Base-by-base conservation (phyloP, 2,113 vertebrate genomes). In the Aldabrachelys gigantea region DNA sequence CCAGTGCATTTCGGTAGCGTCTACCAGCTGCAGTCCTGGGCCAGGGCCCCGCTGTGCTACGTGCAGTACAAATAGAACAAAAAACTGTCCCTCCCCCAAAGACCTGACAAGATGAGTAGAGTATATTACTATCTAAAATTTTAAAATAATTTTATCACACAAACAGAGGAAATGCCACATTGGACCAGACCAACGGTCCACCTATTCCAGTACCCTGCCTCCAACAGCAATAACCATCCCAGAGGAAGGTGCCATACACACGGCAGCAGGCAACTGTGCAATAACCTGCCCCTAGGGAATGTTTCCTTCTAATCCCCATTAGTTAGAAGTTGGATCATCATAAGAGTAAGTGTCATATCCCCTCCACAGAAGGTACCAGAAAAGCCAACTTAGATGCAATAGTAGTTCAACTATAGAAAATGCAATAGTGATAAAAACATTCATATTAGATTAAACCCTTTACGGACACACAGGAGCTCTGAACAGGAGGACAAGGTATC, bases 291-390 rank as follows among this genome's bases (percentile, higher is more conserved):
- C 7, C 14, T 7, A n/a, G 35, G 35, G 35, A 19, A 69, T 19
- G 35, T 69, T 69, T 69, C 35, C 16, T 69, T 69, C 35, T 69
- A 35, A 69, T 7, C 35, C 62, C 17, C 35, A 19, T n/a, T n/a
- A 17, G 62, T 8, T 35, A 69, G 14, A 69, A 35, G 31, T 35
- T 69, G 31, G 62, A 69, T 65, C 8, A 65, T n/a, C 62, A n/a
- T n/a, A n/a, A 19, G 8, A 35, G 5, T n/a, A 69, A 76, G 38
- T 11, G 38, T 38, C n/a, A 44, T 24, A 44, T 12, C 3, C 38
- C 72, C n/a, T 44, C n/a, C 38, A 25, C 38, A 76, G 10, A 96
- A 94, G 75, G 95, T 88, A 94, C 9, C 19, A 24, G 49, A 96
- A 96, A 92, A 97, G 91, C 85, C 94, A 24, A 24, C 38, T 24